Evolutionary conservation across 2,797 vertebrate species (phyloP), one percentile per base, ranked within the genome.

Genomic region (Pitangus sulphuratus): DNA sequence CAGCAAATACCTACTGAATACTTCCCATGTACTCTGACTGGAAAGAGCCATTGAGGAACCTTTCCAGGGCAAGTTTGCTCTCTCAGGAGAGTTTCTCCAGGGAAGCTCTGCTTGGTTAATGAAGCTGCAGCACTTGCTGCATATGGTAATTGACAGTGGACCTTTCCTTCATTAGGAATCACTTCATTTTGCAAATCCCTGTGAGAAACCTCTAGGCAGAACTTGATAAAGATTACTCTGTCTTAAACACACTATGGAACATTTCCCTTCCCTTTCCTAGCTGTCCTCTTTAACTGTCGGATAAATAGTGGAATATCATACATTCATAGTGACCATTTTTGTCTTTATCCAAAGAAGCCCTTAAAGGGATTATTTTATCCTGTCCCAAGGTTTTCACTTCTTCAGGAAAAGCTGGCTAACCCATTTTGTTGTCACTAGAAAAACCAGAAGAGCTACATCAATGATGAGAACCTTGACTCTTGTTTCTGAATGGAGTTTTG

Each of bases 101-200:
- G 62, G 44, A 82, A 44, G 28, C 28, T 54, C 65, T 75, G 30
- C 42, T 44, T 44, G 16, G 54, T 31, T 88, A 37, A 69, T 76
- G 61, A 54, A 75, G 53, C 57, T 54, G 58, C 42, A 45, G 33
- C 24, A 28, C 33, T 75, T 45, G 19, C 28, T 71, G 30, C 19
- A 2, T 65, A 11, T 0, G 0, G 20, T 39, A 60, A 30, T 51
- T 1, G 2, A 37, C 26, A 37, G 56, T 10, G 13, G 4, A 10
- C 2, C 9, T 76, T 84, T 64, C 57, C 39, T 57, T 57, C 54
- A 10, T 11, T 65, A 56, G 53, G 25, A 50, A 39, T 57, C n/a
- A 7, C 33, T 48, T 37, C 40, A 5, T 84, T 94, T 85, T 85
- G 51, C n/a, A 91, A 83, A 86, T 48, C 24, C 16, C 31, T 78